Evolutionary conservation across 1,140 invertebrate genomes (phyloP).

Genomic region (Habropoda laboriosa): DNA sequence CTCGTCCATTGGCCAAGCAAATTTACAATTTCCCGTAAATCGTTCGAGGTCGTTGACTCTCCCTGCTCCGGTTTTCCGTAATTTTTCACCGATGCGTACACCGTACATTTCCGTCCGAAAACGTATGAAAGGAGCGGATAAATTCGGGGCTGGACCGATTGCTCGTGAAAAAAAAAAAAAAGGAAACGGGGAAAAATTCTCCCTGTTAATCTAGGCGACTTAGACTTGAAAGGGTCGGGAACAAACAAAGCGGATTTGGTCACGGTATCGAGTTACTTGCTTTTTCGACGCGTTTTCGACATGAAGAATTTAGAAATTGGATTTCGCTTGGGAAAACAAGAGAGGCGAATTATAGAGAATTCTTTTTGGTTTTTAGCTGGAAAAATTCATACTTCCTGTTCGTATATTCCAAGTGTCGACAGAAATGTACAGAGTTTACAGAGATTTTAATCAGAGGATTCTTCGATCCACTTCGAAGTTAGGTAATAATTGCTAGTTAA

Average conservation of each 20-base stretch:
- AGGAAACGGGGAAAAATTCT: neutral
- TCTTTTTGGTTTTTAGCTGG: too few species aligned
- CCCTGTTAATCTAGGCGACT: neutral
- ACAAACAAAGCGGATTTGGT: slow-evolving; percentile 1
- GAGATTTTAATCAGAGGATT: too few species aligned
- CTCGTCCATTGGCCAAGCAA: slow-evolving; percentile 54
- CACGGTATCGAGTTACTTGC: neutral
- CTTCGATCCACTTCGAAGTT: too few species aligned
- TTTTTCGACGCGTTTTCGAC: neutral
- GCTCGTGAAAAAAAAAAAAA: slow-evolving; percentile 44
- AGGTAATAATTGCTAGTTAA: too few species aligned
- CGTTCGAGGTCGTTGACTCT: slow-evolving; percentile 26
- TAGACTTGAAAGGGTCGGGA: neutral
- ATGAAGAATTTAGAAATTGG: neutral
- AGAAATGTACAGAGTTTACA: too few species aligned
- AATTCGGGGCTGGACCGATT: slow-evolving; percentile 25
- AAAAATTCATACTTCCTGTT: too few species aligned
- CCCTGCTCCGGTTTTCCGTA: neutral
- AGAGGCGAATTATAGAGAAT: neutral
- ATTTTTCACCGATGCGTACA: slow-evolving; percentile 16
- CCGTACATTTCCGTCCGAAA: neutral
- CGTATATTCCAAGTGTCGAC: too few species aligned
- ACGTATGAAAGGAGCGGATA: neutral
- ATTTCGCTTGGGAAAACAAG: neutral
- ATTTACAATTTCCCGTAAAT: slow-evolving; percentile 68